phyloP scores from a whole-genome alignment of 2,797 vertebrate genomes.

The Semotilus atromaculatus region DNA sequence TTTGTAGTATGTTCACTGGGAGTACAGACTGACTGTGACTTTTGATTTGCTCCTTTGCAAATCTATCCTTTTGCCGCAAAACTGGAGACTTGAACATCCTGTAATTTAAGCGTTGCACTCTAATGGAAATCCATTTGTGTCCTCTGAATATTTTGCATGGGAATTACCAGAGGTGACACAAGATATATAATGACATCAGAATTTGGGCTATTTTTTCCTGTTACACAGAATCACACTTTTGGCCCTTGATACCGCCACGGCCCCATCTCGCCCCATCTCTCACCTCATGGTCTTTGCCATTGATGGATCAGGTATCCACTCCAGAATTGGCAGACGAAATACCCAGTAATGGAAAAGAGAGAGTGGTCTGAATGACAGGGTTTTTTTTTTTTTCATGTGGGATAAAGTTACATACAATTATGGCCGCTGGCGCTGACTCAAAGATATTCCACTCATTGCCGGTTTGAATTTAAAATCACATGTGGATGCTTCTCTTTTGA shows the following conservation, averaged over 20 bases:
- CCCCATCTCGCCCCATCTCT: conserved; percentile 35
- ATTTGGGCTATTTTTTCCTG: conserved; percentile 7
- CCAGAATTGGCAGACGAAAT: conserved; percentile 25
- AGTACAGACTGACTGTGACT: background rate
- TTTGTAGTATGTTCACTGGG: conserved; percentile 31
- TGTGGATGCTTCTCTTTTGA: conserved; percentile 42
- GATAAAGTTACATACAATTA: conserved; percentile 38
- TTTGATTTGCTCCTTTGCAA: conserved; percentile 23
- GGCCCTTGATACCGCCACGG: background rate
- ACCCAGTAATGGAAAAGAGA: conserved; percentile 43
- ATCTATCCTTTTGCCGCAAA: conserved; percentile 29
- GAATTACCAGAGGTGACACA: conserved; percentile 43
- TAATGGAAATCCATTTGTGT: conserved; percentile 48
- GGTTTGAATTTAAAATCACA: conserved; percentile 32
- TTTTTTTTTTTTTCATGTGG: background rate
- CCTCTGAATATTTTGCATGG: conserved; percentile 35
- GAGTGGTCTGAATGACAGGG: conserved; percentile 17
- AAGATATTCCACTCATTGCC: conserved; percentile 41
- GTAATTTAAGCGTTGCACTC: conserved; percentile 39
- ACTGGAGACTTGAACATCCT: conserved; percentile 35
- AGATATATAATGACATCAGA: conserved; percentile 46
- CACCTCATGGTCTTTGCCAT: conserved; percentile 34
- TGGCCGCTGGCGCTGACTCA: background rate
- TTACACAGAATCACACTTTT: conserved; percentile 37
- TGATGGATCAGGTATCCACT: conserved; percentile 44